A percentile compares a stretch with the other conserved stretches of the same genome.
phyloP scores from a whole-genome alignment of 2,113 vertebrate genomes.

The Vanacampus margaritifer region DNA sequence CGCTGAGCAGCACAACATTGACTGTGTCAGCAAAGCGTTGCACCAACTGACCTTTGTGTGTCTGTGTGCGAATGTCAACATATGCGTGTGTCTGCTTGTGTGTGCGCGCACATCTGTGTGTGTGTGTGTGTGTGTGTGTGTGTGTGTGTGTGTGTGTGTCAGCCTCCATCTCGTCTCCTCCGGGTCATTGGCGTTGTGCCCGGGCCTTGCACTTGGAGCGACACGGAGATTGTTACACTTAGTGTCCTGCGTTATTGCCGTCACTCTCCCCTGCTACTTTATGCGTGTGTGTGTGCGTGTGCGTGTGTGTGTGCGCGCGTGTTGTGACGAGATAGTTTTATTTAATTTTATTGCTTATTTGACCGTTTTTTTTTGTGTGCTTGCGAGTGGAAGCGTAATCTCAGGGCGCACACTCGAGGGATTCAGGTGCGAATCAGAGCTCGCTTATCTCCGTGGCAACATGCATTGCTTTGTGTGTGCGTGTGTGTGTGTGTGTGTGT shows the following conservation, averaged over 20 bases:
- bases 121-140: slow-evolving; percentile 2
- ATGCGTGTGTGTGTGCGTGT: neutral
- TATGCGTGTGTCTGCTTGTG: neutral
- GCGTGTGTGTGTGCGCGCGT: neutral
- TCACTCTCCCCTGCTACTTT: slow-evolving; percentile 10
- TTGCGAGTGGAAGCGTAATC: neutral
- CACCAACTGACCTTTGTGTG: slow-evolving; percentile 56
- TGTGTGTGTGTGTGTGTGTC: neutral
- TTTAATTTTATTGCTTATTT: neutral
- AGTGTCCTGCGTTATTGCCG: slow-evolving; percentile 36
- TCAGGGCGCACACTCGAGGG: neutral
- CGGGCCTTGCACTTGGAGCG: slow-evolving; percentile 19
- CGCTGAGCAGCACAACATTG: slow-evolving; percentile 25
- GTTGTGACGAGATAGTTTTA: neutral
- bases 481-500: neutral
- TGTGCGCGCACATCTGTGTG: neutral
- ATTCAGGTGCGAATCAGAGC: neutral
- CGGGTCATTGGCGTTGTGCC: slow-evolving; percentile 43
- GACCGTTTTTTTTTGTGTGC: neutral
- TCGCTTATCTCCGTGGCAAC: slow-evolving; percentile 6
- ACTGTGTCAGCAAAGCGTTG: slow-evolving; percentile 44
- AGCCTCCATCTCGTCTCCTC: slow-evolving; percentile 37
- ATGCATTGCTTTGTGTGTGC: neutral
- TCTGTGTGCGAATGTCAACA: neutral
- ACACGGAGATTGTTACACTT: slow-evolving; percentile 49